phyloP scores from a whole-genome alignment of 2,113 vertebrate species.

The Psilopsiagon aurifrons region DNA sequence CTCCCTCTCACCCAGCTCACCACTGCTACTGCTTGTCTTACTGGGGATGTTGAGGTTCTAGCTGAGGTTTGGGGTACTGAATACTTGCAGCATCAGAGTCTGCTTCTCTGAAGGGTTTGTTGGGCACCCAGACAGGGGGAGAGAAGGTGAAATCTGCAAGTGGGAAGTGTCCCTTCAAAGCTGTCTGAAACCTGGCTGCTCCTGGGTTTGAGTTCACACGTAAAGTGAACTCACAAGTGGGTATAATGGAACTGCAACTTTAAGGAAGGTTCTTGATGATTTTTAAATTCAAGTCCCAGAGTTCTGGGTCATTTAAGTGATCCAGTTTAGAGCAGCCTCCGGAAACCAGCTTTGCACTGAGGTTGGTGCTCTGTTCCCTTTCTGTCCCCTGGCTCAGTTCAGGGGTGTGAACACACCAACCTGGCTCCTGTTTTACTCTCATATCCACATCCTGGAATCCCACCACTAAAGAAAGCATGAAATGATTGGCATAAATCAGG shows the following conservation, averaged over 20 bases:
- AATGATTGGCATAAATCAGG: too few relatives aligned
- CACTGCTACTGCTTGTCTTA: not conserved
- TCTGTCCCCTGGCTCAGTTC: not conserved
- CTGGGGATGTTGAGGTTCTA: not conserved
- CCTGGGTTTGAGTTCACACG: not conserved
- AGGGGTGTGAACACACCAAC: rapidly evolving
- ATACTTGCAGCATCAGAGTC: not conserved
- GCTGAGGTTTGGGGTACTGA: not conserved
- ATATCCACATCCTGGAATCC: not conserved
- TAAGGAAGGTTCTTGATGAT: not conserved
- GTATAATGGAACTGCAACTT: not conserved
- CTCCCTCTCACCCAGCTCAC: not conserved
- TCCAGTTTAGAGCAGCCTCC: not conserved
- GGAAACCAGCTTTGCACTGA: not conserved
- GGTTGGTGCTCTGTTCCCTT: not conserved
- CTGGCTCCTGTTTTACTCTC: not conserved
- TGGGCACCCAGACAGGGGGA: not conserved
- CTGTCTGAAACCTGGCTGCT: not conserved
- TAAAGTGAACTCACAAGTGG: not conserved
- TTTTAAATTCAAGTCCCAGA: not conserved
- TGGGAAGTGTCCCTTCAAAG: not conserved
- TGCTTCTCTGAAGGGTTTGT: not conserved
- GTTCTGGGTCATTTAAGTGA: not conserved
- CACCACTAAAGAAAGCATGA: not conserved
- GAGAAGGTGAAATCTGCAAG: not conserved